Conservation (phyloP, 2,888 invertebrate species). For the Mongoloraphidia duomilia region DNA sequence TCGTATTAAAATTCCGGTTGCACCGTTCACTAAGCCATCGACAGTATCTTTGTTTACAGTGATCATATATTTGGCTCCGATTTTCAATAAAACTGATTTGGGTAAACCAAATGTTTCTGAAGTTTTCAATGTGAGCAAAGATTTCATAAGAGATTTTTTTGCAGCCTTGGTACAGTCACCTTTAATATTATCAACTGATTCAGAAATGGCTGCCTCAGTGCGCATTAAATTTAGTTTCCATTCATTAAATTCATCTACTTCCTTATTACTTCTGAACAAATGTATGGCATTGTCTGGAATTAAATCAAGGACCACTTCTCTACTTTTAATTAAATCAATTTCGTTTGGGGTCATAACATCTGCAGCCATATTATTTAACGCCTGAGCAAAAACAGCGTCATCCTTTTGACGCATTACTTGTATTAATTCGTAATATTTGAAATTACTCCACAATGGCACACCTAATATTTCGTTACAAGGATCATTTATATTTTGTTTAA, state of each 20-base stretch:
- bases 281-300: slow-evolving; percentile 8
- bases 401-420: slow-evolving; percentile 20
- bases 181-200: not conserved
- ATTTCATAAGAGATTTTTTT: not conserved
- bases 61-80: slow-evolving; percentile 17
- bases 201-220: not conserved
- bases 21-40: slow-evolving; percentile 18
- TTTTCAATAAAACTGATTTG: slow-evolving; percentile 11
- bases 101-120: slow-evolving; percentile 9
- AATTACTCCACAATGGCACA: slow-evolving; percentile 15
- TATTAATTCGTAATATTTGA: slow-evolving; percentile 18
- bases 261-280: slow-evolving; percentile 9
- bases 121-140: not conserved
- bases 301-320: not conserved
- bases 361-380: slow-evolving; percentile 16
- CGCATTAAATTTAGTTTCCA: not conserved
- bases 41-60: slow-evolving; percentile 12
- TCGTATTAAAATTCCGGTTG: slow-evolving; percentile 8
- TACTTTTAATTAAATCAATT: slow-evolving; percentile 12
- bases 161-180: not conserved
- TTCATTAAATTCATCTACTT: slow-evolving; percentile 8
- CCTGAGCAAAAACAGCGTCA: slow-evolving; percentile 15
- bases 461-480: not conserved
- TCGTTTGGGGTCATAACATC: slow-evolving; percentile 15
- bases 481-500: too few relatives aligned